Conservation (phyloP, 92 coral and sea anemone species). For the Paragorgia papillata region DNA sequence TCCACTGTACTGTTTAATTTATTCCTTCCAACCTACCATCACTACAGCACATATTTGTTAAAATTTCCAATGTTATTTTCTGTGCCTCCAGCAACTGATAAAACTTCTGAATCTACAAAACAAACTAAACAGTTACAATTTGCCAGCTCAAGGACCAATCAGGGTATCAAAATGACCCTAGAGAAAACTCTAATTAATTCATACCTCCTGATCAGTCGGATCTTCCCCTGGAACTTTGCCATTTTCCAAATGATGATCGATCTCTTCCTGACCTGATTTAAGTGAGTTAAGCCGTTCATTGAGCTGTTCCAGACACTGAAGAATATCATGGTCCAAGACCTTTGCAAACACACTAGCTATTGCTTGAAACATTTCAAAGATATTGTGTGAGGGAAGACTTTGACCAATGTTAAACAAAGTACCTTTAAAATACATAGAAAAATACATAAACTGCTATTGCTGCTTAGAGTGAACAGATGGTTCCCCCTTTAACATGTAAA, state of each 20-base stretch:
- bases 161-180: not conserved
- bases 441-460: not conserved
- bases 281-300: not conserved
- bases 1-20: no score
- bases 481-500: no score
- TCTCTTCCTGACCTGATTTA: not conserved
- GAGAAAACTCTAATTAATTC: not conserved
- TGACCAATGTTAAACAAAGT: conserved; percentile 29
- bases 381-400: conserved; percentile 45
- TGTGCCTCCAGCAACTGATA: conserved; percentile 83
- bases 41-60: conserved; percentile 95
- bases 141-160: not conserved
- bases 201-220: not conserved
- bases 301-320: conserved; percentile 3
- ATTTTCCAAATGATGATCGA: conserved; percentile 14
- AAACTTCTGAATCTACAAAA: conserved; percentile 66
- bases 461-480: no score
- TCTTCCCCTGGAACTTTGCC: not conserved
- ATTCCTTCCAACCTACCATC: conserved; percentile 66
- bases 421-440: conserved; percentile 7
- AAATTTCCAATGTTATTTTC: conserved; percentile 87
- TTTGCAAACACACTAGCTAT: conserved; percentile 81
- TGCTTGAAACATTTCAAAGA: conserved; percentile 89
- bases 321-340: conserved; percentile 61
- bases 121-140: no score